Evolutionary conservation across 2,888 invertebrate species (phyloP), one percentile per base, ranked within the genome.

Genomic region (Sminthurides aquaticus): DNA sequence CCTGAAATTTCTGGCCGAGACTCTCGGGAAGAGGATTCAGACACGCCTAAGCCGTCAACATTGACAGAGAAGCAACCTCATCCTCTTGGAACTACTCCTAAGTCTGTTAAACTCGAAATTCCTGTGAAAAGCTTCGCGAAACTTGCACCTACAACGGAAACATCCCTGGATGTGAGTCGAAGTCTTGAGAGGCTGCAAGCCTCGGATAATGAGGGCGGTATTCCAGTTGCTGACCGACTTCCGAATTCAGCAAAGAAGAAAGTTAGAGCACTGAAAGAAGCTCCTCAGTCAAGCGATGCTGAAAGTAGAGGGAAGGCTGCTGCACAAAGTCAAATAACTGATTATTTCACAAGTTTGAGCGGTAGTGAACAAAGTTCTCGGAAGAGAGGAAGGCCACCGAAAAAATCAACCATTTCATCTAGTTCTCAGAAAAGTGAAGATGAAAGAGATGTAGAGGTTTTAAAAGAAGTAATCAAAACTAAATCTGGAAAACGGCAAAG

Each of bases 331-430:
- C 61, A 57, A 29, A 52, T 61, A 27, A 62, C 61, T 5, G 65
- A 65, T 20, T 65, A 65, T 52, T 48, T 62, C 27, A 56, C 49
- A n/a, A 60, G 28, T 15, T 49, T 28, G 1, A 62, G 62, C 22
- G 62, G 54, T 20, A 61, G 49, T 3, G 65, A 60, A 15, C 62
- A 25, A 25, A 18, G 26, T 56, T 3, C 43, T 18, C 54, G 65
- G 57, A 67, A 63, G 61, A 29, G 67, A 43, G 67, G 69, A 3
- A 59, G 67, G 15, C 69, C 66, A 28, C 64, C 65, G 0, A 69
- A 69, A 55, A 52, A 48, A 48, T 55, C 43, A 48, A 48, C 49
- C 57, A 28, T 25, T 2, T 8, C 57, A 25, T 18, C 27, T 57
- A 22, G 27, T 22, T 43, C 60, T n/a, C 34, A n/a, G 2, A 60